A percentile compares a stretch with the other conserved stretches of the same genome.
These are phyloP conservation scores for Boloria selene DNA, from an alignment of 2,888 invertebrate genomes.

Conservation along the genomic window DNA sequence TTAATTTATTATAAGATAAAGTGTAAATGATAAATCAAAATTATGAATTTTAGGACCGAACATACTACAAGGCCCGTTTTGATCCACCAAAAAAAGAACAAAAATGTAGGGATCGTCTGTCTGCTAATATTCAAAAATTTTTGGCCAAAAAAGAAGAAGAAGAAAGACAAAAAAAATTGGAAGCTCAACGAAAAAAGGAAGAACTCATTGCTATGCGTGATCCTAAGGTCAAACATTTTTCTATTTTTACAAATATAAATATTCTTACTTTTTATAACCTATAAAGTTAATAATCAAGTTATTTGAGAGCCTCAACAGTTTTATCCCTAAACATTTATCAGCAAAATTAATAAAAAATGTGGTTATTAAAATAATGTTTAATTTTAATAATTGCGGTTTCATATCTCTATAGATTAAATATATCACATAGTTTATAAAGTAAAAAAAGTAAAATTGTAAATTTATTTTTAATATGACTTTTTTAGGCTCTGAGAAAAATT, in stretches of 20 bases:
- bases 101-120: slow-evolving; percentile 85
- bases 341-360: not conserved
- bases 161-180: slow-evolving; percentile 84
- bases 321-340: not conserved
- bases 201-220: slow-evolving; percentile 86
- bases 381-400: not conserved
- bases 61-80: slow-evolving; percentile 89
- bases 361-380: not conserved
- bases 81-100: slow-evolving; percentile 91
- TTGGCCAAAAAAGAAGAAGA: slow-evolving; percentile 91
- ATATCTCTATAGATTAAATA: not conserved
- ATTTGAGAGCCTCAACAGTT: too few species aligned
- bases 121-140: slow-evolving; percentile 91
- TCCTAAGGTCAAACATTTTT: slow-evolving; percentile 71
- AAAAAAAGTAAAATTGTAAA: not conserved
- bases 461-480: slow-evolving; percentile 6
- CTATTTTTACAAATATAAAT: not conserved
- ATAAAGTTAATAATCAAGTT: not conserved
- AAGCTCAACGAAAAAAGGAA: slow-evolving; percentile 85
- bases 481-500: slow-evolving; percentile 85
- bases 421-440: too few species aligned
- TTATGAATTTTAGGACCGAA: slow-evolving; percentile 59
- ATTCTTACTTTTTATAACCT: not conserved
- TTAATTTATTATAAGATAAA: not conserved
- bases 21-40: not conserved